Conservation (phyloP, 2,888 invertebrate species). For the Cinara cedri region DNA sequence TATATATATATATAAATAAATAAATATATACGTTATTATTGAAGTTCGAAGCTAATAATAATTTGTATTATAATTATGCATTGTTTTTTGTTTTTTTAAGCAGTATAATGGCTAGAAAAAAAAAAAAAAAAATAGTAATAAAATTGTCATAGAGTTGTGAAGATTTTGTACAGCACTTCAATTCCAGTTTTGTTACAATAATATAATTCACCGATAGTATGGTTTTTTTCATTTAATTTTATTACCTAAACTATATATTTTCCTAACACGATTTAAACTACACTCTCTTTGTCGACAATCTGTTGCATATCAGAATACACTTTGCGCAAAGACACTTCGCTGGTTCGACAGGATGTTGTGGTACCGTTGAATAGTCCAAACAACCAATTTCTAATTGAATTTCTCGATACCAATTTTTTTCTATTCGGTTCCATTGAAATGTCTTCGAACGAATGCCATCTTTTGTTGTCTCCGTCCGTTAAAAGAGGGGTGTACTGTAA, state of each 20-base stretch:
- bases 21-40: slow-evolving; percentile 4
- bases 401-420: slow-evolving; percentile 67
- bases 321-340: slow-evolving; percentile 68
- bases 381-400: slow-evolving; percentile 76
- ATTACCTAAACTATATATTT: neutral
- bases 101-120: slow-evolving; percentile 27
- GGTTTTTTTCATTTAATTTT: slow-evolving; percentile 13
- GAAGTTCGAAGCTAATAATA: slow-evolving; percentile 27
- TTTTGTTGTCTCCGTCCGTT: slow-evolving; percentile 65
- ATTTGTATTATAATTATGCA: slow-evolving; percentile 7
- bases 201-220: slow-evolving; percentile 16
- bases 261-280: slow-evolving; percentile 64
- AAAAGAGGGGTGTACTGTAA: slow-evolving; percentile 65
- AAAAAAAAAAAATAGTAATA: neutral
- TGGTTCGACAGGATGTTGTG: slow-evolving; percentile 73
- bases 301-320: slow-evolving; percentile 67
- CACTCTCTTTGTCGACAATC: slow-evolving; percentile 67
- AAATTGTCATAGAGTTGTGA: slow-evolving; percentile 39
- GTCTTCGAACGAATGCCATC: slow-evolving; percentile 81
- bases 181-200: slow-evolving; percentile 13
- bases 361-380: slow-evolving; percentile 77
- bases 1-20: slow-evolving; percentile 21
- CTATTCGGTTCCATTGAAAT: slow-evolving; percentile 65
- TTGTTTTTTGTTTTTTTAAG: slow-evolving; percentile 33
- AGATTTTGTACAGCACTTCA: slow-evolving; percentile 26